Conservation (phyloP, 2,888 invertebrate species). For the Keiferia lycopersicella region DNA sequence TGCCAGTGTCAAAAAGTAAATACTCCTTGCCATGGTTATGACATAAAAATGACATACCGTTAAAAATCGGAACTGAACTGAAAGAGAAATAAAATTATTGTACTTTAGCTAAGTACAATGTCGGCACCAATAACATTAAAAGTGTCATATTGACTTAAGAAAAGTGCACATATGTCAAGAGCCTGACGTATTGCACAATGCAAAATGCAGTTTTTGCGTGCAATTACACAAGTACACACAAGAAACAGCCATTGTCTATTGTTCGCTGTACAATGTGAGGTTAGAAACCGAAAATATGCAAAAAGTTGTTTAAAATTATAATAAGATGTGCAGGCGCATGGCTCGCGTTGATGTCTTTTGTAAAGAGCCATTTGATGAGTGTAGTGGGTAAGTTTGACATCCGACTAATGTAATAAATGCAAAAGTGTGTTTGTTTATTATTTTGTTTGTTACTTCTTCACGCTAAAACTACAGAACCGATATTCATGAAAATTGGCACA, state of each 20-base stretch:
- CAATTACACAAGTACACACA: constrained; percentile 41
- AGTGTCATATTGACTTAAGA: neutral
- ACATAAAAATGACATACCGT: no score
- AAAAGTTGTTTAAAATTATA: constrained; percentile 8
- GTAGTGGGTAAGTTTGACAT: neutral
- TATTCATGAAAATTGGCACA: no score
- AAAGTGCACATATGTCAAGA: constrained; percentile 22
- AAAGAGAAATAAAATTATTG: no score
- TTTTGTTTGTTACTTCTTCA: no score
- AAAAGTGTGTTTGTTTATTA: no score
- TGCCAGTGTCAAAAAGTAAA: no score
- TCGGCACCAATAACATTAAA: constrained; percentile 4
- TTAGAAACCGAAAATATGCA: constrained; percentile 25
- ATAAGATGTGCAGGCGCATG: constrained; percentile 16
- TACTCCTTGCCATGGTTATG: no score
- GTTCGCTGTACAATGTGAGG: constrained; percentile 33
- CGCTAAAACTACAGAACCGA: no score
- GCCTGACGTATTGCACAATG: constrained; percentile 25
- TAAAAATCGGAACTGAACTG: no score
- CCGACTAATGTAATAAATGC: no score
- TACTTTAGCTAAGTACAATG: no score
- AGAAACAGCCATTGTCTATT: constrained; percentile 47
- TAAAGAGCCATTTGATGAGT: constrained; percentile 27
- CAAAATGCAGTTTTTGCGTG: constrained; percentile 41
- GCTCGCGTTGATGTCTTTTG: constrained; percentile 51